Evolutionary conservation across 1,140 invertebrate species (phyloP).

Genomic region (Polypedilum pembai): DNA sequence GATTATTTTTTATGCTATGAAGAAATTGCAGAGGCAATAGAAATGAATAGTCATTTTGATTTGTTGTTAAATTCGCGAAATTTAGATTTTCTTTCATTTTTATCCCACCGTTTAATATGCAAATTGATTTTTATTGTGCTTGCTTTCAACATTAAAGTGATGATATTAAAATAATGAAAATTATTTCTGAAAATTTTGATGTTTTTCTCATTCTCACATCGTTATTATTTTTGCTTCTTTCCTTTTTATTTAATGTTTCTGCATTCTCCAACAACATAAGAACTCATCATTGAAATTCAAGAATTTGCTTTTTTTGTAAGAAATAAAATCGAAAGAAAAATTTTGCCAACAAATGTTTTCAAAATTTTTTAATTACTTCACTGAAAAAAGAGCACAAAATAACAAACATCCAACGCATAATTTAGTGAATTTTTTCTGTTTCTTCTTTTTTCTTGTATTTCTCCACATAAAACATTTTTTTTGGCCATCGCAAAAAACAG

Average conservation of each 20-base stretch:
- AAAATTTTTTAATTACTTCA: slow-evolving; percentile 20
- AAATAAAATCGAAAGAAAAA: not conserved
- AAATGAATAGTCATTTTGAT: not conserved
- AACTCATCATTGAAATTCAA: slow-evolving; percentile 13
- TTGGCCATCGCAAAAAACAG: not conserved
- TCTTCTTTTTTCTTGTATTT: not conserved
- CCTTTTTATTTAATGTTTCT: not conserved
- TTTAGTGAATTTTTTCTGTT: not conserved
- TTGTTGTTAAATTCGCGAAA: not conserved
- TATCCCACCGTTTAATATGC: slow-evolving; percentile 7
- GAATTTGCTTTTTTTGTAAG: not conserved
- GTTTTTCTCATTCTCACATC: not conserved
- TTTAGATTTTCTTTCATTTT: not conserved
- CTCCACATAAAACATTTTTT: not conserved
- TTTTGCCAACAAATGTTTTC: not conserved
- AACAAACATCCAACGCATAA: slow-evolving; percentile 26
- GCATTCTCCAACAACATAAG: not conserved
- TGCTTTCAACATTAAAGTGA: not conserved
- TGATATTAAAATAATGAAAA: not conserved
- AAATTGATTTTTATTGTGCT: not conserved
- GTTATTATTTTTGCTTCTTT: not conserved
- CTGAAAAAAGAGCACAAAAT: slow-evolving; percentile 6
- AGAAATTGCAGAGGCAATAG: not conserved
- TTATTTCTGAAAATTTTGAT: not conserved
- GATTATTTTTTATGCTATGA: not conserved